These are phyloP conservation scores for Sarcophaga bullata DNA, from an alignment of 1,140 invertebrate species.

Conservation along the genomic window DNA sequence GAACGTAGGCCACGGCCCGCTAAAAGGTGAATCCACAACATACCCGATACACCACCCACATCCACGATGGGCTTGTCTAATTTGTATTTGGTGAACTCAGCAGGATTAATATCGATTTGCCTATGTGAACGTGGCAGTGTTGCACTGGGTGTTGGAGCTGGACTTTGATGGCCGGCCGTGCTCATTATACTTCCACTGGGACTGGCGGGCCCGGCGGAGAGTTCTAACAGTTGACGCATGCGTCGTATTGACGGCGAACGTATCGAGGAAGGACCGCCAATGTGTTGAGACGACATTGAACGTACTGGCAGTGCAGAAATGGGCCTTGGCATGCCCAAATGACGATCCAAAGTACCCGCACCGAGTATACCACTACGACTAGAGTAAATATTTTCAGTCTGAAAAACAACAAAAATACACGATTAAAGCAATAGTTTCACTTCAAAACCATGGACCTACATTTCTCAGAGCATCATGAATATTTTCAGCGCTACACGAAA, in stretches of 20 bases:
- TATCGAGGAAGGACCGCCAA: constrained; percentile 68
- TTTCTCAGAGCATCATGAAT: constrained; percentile 83
- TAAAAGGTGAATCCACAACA: constrained; percentile 90
- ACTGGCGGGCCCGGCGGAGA: constrained; percentile 70
- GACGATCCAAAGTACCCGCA: constrained; percentile 69
- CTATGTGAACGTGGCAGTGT: constrained; percentile 77
- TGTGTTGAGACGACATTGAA: constrained; percentile 76
- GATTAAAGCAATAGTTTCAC: not conserved
- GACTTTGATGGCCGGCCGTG: constrained; percentile 72
- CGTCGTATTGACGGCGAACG: constrained; percentile 78
- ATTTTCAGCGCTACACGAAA: constrained; percentile 90
- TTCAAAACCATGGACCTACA: constrained; percentile 67
- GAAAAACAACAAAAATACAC: constrained; percentile 40
- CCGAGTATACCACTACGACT: constrained; percentile 67
- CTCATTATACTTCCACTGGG: constrained; percentile 68
- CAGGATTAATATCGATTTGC: constrained; percentile 88
- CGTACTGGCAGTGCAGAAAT: constrained; percentile 70
- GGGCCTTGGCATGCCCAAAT: constrained; percentile 64
- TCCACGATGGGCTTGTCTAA: constrained; percentile 78
- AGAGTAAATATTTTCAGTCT: constrained; percentile 73
- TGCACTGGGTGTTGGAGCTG: constrained; percentile 77
- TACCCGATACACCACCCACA: constrained; percentile 81
- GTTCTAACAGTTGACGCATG: constrained; percentile 81
- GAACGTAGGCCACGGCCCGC: constrained; percentile 88
- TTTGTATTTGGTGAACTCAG: constrained; percentile 94